phyloP scores from a whole-genome alignment of 2,888 invertebrate genomes.

The Cerastis leucographa region DNA sequence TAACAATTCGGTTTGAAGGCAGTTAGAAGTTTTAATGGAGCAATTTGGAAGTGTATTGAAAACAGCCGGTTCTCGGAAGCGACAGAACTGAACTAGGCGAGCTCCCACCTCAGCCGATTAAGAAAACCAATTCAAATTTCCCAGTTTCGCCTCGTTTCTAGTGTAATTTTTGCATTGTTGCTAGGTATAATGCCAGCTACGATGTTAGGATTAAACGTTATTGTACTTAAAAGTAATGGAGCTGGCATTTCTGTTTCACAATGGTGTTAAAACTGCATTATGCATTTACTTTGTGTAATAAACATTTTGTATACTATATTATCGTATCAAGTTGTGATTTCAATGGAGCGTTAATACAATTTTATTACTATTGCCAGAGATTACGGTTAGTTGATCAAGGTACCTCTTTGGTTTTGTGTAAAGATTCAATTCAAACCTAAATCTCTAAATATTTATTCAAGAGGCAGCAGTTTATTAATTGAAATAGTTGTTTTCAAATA shows the following conservation, averaged over 20 bases:
- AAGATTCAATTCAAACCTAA: background rate
- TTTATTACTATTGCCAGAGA: background rate
- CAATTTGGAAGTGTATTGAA: conserved; percentile 85
- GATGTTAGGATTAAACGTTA: conserved; percentile 34
- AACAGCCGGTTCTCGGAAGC: conserved; percentile 76
- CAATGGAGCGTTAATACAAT: background rate
- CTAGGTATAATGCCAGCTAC: conserved; percentile 20
- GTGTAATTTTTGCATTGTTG: conserved; percentile 61
- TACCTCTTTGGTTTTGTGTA: background rate
- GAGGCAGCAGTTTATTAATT: conserved; percentile 24
- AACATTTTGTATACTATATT: conserved; percentile 4
- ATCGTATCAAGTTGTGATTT: background rate
- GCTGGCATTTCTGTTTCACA: conserved; percentile 17
- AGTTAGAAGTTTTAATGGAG: conserved; percentile 85
- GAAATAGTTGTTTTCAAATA: conserved; percentile 19
- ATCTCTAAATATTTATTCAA: conserved; percentile 13
- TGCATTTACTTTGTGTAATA: conserved; percentile 15
- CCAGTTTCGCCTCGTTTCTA: conserved; percentile 59
- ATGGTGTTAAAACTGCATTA: conserved; percentile 32
- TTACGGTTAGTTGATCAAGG: background rate
- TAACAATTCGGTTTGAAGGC: conserved; percentile 79
- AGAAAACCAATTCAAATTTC: conserved; percentile 74
- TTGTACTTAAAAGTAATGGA: conserved; percentile 26
- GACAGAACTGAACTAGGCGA: conserved; percentile 66
- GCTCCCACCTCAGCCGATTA: conserved; percentile 72